Percentiles rank a stretch among this genome's conserved stretches.
Evolutionary conservation across 2,888 invertebrate genomes (phyloP).

Genomic region (Cephalotes varians): DNA sequence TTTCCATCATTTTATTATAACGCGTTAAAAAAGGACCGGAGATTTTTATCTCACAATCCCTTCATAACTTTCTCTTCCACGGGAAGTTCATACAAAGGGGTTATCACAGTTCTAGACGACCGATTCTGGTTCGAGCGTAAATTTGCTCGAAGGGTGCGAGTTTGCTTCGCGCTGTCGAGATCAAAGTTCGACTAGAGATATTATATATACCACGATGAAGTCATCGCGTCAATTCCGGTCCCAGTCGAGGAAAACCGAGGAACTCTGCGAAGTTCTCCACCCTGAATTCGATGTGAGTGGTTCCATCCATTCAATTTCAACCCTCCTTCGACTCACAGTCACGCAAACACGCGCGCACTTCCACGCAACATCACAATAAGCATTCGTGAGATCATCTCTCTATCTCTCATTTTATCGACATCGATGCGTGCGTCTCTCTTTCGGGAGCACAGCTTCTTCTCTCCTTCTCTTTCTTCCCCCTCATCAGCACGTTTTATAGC

Average conservation of each 20-base stretch:
- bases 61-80: neutral
- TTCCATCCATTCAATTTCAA: conserved; percentile 35
- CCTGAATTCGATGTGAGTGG: neutral
- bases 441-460: neutral
- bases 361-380: neutral
- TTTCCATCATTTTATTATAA: neutral
- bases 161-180: neutral
- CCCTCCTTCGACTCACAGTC: conserved; percentile 10
- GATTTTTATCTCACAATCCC: neutral
- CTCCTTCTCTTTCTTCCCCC: neutral
- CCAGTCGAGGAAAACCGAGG: neutral
- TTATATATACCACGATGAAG: neutral
- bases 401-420: neutral
- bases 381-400: conserved; percentile 5
- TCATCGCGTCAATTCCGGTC: neutral
- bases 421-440: neutral
- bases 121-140: conserved; percentile 6
- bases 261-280: neutral
- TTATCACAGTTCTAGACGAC: conserved; percentile 19
- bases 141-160: neutral
- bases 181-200: conserved; percentile 18
- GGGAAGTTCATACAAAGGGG: neutral
- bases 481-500: conserved; percentile 8
- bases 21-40: neutral
- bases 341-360: neutral